Base-by-base conservation (phyloP, 2,113 vertebrate genomes). In the Pungitius pungitius region DNA sequence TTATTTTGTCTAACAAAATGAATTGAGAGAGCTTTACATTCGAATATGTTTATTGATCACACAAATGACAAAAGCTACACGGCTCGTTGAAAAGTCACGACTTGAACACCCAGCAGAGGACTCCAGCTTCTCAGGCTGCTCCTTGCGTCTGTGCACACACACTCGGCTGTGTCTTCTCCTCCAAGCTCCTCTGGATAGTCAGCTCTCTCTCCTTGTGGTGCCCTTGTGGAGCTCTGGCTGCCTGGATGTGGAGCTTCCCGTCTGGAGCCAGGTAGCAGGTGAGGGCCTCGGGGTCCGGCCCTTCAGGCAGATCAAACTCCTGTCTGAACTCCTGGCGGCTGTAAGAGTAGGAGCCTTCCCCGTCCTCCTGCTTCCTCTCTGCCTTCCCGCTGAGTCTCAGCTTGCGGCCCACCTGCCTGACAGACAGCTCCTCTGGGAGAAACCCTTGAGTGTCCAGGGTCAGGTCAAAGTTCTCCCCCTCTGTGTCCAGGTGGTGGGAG, bases 301-400 rank as follows among this genome's bases (percentile, higher is more conserved):
- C 89, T 61, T 93, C 81, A 22, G 87, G 93, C 73, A 93, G 91
- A 65, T 92, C 84, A 57, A 91, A 82, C 86, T 91, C 91, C 82
- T 85, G 90, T 67, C 84, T 90, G 83, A 91, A 92, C 85, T 94
- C 86, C 56, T 92, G 89, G 24, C 78, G 33, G 15, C 47, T 62
- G 58, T 73, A 61, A 30, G 69, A 71, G 43, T 27, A 62, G 47
- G 7, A 62, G 58, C 45, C 57, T 27, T 72, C 10, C 45, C 12
- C 35, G 33, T 75, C 73, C 43, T 65, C 52, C 55, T 58, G 84
- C 72, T 91, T 92, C 22, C 83, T 87, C 85, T 93, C 90, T 0
- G 85, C 82, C 81, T 86, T 90, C 10, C 89, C 85, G 42, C 40
- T 49, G 55, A 66, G 54, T 67, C 55, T 66, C 43, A 66, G 62